phyloP scores from a whole-genome alignment of 2,888 invertebrate genomes.

The Linhomoeus sp. region DNA sequence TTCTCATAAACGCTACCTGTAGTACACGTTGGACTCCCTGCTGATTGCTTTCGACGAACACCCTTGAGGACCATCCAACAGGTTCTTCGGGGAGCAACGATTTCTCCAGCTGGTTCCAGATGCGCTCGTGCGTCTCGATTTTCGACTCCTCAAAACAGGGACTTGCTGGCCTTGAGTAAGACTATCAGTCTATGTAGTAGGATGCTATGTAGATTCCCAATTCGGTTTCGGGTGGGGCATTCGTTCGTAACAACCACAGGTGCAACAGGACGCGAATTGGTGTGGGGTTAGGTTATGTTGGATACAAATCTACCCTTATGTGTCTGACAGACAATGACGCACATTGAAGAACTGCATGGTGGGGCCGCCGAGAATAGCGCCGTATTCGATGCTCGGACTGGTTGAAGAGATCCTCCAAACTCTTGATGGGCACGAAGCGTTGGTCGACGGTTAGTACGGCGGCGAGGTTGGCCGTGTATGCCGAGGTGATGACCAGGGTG shows the following conservation, averaged over 20 bases:
- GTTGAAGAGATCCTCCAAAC: conserved; percentile 77
- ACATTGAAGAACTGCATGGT: conserved; percentile 82
- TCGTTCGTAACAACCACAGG: no score
- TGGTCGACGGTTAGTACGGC: conserved; percentile 73
- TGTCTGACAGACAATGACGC: conserved; percentile 1
- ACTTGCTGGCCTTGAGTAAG: no score
- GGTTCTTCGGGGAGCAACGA: conserved; percentile 4
- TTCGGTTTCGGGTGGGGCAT: no score
- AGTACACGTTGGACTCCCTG: conserved; percentile 20
- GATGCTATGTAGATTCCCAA: no score
- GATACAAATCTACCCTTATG: no score
- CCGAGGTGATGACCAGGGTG: conserved; percentile 88
- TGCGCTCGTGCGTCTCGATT: conserved; percentile 30
- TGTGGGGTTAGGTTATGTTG: no score
- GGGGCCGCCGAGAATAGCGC: conserved; percentile 74
- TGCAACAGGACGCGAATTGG: no score
- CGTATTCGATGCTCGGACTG: conserved; percentile 78
- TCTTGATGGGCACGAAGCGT: conserved; percentile 56
- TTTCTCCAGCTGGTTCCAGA: conserved; percentile 33
- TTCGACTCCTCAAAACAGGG: conserved; percentile 27
- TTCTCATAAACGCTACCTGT: conserved; percentile 40
- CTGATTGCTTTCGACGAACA: conserved; percentile 18
- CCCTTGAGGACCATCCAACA: conserved; percentile 9
- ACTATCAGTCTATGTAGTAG: no score
- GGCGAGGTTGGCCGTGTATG: conserved; percentile 90